Evolutionary conservation across 2,888 invertebrate species (phyloP), one percentile per base, ranked within the genome.

Genomic region (Mesodorylaimus sp.): DNA sequence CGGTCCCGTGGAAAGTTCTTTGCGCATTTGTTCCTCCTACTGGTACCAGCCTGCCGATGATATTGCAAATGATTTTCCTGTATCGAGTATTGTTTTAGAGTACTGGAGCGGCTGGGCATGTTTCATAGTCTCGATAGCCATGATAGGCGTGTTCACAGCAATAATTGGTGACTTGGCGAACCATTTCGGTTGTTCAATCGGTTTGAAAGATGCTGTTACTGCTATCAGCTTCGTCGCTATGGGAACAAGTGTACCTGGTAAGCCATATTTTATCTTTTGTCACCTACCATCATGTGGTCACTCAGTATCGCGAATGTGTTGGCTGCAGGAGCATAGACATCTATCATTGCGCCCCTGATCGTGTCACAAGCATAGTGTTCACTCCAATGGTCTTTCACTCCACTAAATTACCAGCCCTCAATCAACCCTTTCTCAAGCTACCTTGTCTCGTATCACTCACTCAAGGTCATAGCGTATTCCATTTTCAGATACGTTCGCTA

Each of bases 11-110:
- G 95, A 97, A 99, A 73, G 74, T 97, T 47, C 70, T 91, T 52
- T 97, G 95, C 70, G 95, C 95, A 49, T 83, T 89, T 69, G 83
- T 97, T 55, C 95, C 97, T 60, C 95, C 97, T 19, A 95, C 95
- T 71, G 91, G 87, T 84, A 43, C 5, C 3, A 10, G 32, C 32
- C 32, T 32, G 32, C 7, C 32, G 16, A 32, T 10, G 32, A 39
- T 39, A 5, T 41, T 42, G 13, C 46, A 43, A 26, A 19, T 10
- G 16, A 3, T 13, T 19, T 28, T 3, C 21, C 21, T 39, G 26
- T 45, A n/a, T n/a, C n/a, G n/a, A n/a, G n/a, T n/a, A n/a, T n/a
- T 51, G 24, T 28, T 52, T 53, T 52, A 87, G 87, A 83, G 68
- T 81, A 87, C 62, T 79, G 78, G 62, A 84, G 83, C 58, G 95